A percentile compares a stretch with the other conserved stretches of the same genome.
phyloP scores from a whole-genome alignment of 2,113 vertebrate genomes.

The Bettongia penicillata region DNA sequence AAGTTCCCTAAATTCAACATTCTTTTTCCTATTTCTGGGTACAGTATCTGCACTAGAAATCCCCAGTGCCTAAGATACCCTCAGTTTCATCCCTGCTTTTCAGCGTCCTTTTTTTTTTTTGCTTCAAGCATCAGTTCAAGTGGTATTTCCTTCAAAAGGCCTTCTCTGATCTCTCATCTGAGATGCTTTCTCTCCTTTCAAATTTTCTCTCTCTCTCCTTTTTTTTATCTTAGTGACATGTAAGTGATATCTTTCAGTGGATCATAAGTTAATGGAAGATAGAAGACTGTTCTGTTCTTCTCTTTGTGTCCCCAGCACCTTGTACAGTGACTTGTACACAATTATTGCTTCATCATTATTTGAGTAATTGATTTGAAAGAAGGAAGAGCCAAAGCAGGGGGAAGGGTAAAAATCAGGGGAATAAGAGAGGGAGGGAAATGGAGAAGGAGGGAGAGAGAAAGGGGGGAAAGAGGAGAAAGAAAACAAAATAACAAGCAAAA shows the following conservation, averaged over 20 bases:
- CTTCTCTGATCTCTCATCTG: background rate
- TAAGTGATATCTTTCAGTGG: background rate
- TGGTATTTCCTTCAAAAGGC: background rate
- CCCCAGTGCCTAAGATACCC: background rate
- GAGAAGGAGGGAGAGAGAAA: background rate
- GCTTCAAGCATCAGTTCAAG: background rate
- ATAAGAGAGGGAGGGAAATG: background rate
- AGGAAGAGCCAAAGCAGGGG: background rate
- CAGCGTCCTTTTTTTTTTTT: background rate
- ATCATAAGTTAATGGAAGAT: background rate
- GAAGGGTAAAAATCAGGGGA: background rate
- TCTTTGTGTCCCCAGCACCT: background rate
- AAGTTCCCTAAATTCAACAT: background rate
- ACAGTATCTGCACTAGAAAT: background rate
- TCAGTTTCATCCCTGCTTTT: background rate
- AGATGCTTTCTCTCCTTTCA: background rate
- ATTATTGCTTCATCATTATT: background rate
- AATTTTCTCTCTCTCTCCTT: background rate
- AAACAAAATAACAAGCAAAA: slow-evolving; percentile 71
- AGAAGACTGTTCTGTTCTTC: background rate
- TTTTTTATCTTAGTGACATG: background rate
- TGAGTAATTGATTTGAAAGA: background rate
- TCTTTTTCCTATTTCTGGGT: background rate
- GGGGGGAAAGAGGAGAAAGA: background rate
- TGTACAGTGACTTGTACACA: background rate